A percentile compares a stretch with the other conserved stretches of the same genome.
Conservation (phyloP, 2,888 invertebrate species). For the Drosophila mettleri region DNA sequence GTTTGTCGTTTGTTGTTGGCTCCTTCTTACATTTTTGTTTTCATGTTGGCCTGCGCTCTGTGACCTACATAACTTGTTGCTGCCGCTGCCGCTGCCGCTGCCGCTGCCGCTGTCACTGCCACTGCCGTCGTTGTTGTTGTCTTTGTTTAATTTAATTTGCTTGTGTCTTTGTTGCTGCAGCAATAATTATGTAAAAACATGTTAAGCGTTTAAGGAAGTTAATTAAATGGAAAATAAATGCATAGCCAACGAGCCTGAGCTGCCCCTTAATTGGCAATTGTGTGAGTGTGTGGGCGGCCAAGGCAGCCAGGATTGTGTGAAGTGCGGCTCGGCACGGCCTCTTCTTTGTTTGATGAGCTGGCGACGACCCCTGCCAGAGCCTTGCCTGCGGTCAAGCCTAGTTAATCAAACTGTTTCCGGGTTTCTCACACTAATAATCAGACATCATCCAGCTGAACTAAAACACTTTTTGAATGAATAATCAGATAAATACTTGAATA, state of each 20-base stretch:
- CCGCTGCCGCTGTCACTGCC: constrained; percentile 24
- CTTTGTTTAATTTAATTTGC: constrained; percentile 61
- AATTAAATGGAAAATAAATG: constrained; percentile 77
- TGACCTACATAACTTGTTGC: constrained; percentile 70
- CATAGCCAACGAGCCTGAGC: constrained; percentile 60
- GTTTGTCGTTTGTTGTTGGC: constrained; percentile 32
- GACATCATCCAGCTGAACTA: no score
- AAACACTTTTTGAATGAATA: no score
- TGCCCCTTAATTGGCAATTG: constrained; percentile 65
- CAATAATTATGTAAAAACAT: constrained; percentile 76
- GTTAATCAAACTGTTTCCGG: constrained; percentile 54
- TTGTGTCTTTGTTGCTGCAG: constrained; percentile 31
- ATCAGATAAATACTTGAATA: no score
- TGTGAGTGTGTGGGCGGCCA: constrained; percentile 45
- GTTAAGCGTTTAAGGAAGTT: constrained; percentile 75
- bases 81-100: constrained; percentile 27
- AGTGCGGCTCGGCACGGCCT: background rate
- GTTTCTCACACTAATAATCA: no score
- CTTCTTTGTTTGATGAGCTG: constrained; percentile 47
- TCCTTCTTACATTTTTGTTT: constrained; percentile 47
- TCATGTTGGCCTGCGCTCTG: constrained; percentile 52
- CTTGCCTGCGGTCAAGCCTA: constrained; percentile 38
- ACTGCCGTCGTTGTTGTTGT: constrained; percentile 38
- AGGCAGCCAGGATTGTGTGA: constrained; percentile 20
- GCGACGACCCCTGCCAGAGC: constrained; percentile 8